Base-by-base conservation (phyloP, 2,113 vertebrate genomes). In the Catharus minimus region DNA sequence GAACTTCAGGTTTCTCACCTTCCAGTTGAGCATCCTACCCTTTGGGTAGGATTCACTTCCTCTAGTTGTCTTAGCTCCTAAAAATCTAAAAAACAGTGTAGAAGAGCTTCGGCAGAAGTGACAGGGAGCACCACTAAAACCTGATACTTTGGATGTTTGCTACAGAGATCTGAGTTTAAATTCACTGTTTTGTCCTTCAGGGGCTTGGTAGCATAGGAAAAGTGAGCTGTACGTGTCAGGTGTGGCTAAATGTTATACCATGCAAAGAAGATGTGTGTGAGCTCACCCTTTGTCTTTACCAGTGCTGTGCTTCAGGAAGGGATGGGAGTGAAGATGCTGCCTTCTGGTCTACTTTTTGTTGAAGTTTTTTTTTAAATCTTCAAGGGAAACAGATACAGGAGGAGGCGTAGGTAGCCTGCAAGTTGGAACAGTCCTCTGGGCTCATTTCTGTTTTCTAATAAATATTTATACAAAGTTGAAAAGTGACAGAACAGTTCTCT, bases 381-480 rank as follows among this genome's bases (percentile, higher is more conserved):
- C 60, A 83, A 66, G 89, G 46, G 80, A 57, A 86, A 76, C 28
- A 86, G 46, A 49, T 32, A 68, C 10, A 65, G 44, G 46, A 86
- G 58, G 56, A 90, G 28, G 38, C 1, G 13, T 66, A 90, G 52
- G 69, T 78, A 87, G 49, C 11, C 69, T 91, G 74, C 84, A 91
- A 89, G 60, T 86, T 88, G 56, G 19, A 88, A 71, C 76, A 77
- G n/a, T 71, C 39, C 76, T 83, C 88, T 83, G 33, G 23, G 43
- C 16, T 86, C 8, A 1, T 64, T 92, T 88, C 68, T 90, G 30
- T 81, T 56, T 90, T 94, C 52, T 46, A 71, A 88, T 90, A 91
- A 86, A 92, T 86, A 93, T 90, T 88, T 90, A 92, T 60, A 88
- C 19, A 44, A 58, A 86, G 65, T 38, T 83, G 65, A 88, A 88